These are phyloP conservation scores for Miichthys miiuy DNA, from an alignment of 2,797 vertebrate species.

Conservation along the genomic window DNA sequence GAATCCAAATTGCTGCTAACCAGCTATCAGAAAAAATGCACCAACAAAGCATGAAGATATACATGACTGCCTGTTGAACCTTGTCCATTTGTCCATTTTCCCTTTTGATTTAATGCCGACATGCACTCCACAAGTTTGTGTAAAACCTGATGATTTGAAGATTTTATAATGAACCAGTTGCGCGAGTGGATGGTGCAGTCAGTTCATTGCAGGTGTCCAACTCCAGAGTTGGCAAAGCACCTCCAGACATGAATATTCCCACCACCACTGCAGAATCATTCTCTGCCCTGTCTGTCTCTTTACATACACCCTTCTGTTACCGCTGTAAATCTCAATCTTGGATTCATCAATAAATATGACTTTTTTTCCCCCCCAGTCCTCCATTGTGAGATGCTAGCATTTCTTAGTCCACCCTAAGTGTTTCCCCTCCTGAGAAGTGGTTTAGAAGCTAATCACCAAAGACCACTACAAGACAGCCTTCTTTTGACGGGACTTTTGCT, in stretches of 20 bases:
- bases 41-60: background rate
- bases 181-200: background rate
- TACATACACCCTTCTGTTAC: too few species aligned
- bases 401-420: background rate
- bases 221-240: background rate
- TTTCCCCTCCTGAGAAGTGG: background rate
- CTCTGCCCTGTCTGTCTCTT: background rate
- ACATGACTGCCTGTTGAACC: background rate
- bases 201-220: background rate
- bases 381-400: background rate
- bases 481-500: too few species aligned
- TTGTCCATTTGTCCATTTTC: too few species aligned
- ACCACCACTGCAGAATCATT: background rate
- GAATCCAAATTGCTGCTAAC: background rate
- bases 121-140: too few species aligned
- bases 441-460: background rate
- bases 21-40: background rate
- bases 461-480: too few species aligned
- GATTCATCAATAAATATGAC: too few species aligned
- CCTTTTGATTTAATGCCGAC: too few species aligned
- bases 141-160: too few species aligned
- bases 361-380: background rate
- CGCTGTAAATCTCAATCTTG: too few species aligned
- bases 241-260: background rate
- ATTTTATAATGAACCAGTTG: too few species aligned